phyloP scores from a whole-genome alignment of 2,113 vertebrate species.

The Porphyrio hochstetteri region DNA sequence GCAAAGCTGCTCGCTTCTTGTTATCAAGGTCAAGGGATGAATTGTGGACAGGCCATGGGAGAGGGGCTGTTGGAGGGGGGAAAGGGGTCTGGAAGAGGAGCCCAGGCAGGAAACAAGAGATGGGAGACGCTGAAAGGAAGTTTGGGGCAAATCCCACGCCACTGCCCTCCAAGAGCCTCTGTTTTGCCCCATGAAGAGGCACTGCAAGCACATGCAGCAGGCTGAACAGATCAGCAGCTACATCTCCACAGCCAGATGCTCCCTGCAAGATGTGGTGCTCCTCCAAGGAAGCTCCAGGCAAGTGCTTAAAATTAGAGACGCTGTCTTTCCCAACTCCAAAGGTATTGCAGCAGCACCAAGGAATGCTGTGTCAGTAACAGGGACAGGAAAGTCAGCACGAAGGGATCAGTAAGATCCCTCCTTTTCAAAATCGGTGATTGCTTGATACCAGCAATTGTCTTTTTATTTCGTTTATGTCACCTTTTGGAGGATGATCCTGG shows the following conservation, averaged over 20 bases:
- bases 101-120: background rate
- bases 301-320: background rate
- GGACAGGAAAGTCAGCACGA: background rate
- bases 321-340: background rate
- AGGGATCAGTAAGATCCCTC: background rate
- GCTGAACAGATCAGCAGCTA: background rate
- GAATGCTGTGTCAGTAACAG: fast-evolving
- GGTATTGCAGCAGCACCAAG: fast-evolving
- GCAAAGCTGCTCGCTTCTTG: background rate
- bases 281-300: background rate
- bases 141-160: background rate
- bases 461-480: constrained; percentile 28
- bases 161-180: fast-evolving
- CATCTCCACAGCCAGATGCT: background rate
- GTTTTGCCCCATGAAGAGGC: fast-evolving
- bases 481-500: background rate
- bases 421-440: background rate
- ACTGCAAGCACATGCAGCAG: fast-evolving
- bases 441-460: background rate
- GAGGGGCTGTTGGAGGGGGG: fast-evolving
- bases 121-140: background rate
- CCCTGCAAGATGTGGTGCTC: background rate
- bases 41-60: no score
- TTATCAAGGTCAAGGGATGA: background rate
- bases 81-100: background rate